Evolutionary conservation across 2,113 vertebrate species (phyloP).

Genomic region (Corapipo altera): DNA sequence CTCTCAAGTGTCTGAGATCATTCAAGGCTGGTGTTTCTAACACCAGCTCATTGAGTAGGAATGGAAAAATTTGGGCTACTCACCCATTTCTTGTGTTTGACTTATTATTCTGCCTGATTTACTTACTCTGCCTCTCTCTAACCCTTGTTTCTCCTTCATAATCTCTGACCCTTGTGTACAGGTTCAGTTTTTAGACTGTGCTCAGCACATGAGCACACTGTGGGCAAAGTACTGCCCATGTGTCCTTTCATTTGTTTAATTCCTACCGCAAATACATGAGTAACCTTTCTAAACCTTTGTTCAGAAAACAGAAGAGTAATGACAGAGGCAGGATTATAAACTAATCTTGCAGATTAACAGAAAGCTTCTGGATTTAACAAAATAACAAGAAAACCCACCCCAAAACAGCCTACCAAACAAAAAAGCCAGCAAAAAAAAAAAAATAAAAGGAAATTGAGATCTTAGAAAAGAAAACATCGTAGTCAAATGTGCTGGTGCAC

Average conservation of each 20-base stretch:
- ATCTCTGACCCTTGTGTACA: not conserved
- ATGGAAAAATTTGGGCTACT: not conserved
- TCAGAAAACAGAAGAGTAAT: not conserved
- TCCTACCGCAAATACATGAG: not conserved
- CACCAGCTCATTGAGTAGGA: not conserved
- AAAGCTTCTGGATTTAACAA: not conserved
- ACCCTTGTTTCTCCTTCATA: not conserved
- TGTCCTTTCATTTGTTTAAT: conserved; percentile 6
- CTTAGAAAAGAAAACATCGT: not conserved
- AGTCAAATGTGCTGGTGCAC: not conserved
- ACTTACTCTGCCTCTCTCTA: not conserved
- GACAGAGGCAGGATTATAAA: conserved; percentile 1
- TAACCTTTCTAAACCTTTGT: conserved; percentile 1
- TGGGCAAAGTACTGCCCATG: not conserved
- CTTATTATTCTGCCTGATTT: not conserved
- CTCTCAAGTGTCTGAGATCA: not conserved
- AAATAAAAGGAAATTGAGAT: not conserved
- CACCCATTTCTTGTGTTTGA: not conserved
- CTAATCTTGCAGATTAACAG: not conserved
- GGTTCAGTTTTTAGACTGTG: not conserved
- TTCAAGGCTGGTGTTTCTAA: not conserved
- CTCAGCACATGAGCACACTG: not conserved
- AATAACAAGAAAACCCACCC: not conserved
- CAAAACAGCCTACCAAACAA: not conserved
- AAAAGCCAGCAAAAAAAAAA: not conserved